Conservation (phyloP, 2,797 vertebrate genomes). For the Danio choprae region DNA sequence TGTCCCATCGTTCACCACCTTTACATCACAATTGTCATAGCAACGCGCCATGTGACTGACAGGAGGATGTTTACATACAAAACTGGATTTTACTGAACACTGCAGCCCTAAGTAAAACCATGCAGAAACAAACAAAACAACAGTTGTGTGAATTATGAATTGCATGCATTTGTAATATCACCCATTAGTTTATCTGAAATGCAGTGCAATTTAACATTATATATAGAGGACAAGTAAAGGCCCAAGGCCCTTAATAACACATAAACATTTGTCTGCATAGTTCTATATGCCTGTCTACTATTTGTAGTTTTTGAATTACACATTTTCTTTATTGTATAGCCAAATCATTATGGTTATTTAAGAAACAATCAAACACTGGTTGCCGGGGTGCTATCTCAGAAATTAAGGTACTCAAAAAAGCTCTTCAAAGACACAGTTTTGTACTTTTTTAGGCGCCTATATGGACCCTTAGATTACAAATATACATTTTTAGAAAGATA, state of each 20-base stretch:
- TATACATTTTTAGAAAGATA: too few relatives aligned
- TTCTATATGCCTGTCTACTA: neutral
- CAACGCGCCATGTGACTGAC: neutral
- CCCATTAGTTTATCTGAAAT: neutral
- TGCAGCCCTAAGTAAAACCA: neutral
- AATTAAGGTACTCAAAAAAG: too few relatives aligned
- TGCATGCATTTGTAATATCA: neutral
- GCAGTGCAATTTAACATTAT: neutral
- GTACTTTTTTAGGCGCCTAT: too few relatives aligned
- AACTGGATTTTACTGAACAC: neutral
- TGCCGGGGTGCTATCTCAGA: neutral
- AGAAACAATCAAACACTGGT: neutral
- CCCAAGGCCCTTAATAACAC: neutral
- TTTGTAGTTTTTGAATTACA: neutral
- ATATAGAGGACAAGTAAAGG: neutral
- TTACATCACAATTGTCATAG: conserved; percentile 46
- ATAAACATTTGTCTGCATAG: neutral
- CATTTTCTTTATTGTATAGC: neutral
- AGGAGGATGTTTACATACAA: conserved; percentile 8
- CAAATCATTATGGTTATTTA: neutral
- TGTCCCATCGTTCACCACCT: conserved; percentile 56
- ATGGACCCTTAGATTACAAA: too few relatives aligned
- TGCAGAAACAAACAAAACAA: neutral
- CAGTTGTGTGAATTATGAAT: neutral
- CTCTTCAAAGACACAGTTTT: too few relatives aligned